Percentiles rank a stretch among this genome's conserved stretches.
Conservation (phyloP, 1,140 invertebrate species). For the Philopotamus ludificatus region DNA sequence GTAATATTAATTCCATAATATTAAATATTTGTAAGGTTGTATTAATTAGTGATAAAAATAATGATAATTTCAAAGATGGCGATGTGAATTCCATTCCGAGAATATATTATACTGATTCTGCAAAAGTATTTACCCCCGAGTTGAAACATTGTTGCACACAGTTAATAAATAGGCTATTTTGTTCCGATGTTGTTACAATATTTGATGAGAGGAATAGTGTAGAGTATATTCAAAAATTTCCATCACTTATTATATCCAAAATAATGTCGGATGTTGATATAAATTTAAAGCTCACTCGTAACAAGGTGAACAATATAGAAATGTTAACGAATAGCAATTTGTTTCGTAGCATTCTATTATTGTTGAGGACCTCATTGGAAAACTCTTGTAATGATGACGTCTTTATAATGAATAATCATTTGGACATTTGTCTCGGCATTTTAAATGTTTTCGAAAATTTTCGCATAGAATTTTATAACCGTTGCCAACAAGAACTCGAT, state of each 20-base stretch:
- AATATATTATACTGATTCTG: neutral
- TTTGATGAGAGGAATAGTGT: neutral
- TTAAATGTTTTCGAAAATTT: conserved; percentile 25
- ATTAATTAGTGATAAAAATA: conserved; percentile 19
- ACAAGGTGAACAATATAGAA: neutral
- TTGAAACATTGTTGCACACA: conserved; percentile 21
- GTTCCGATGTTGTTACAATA: conserved; percentile 1
- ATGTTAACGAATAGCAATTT: conserved; percentile 24
- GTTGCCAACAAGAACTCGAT: conserved; percentile 8
- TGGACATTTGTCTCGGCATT: conserved; percentile 22
- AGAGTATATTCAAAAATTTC: conserved; percentile 18
- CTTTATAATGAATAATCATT: conserved; percentile 24
- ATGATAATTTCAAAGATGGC: too few species aligned
- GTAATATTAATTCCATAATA: conserved; percentile 12
- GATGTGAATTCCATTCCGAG: too few species aligned
- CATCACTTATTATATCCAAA: conserved; percentile 14
- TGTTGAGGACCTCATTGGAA: conserved; percentile 10
- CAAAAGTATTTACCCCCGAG: conserved; percentile 21
- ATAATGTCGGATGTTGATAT: conserved; percentile 20
- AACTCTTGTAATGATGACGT: conserved; percentile 12
- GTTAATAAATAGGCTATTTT: conserved; percentile 22
- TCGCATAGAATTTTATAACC: conserved; percentile 20
- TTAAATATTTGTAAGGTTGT: conserved; percentile 31
- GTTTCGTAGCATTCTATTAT: conserved; percentile 13
- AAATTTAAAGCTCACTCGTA: neutral